Base-by-base conservation (phyloP, 2,888 invertebrate genomes). In the Drosophila macrospina region DNA sequence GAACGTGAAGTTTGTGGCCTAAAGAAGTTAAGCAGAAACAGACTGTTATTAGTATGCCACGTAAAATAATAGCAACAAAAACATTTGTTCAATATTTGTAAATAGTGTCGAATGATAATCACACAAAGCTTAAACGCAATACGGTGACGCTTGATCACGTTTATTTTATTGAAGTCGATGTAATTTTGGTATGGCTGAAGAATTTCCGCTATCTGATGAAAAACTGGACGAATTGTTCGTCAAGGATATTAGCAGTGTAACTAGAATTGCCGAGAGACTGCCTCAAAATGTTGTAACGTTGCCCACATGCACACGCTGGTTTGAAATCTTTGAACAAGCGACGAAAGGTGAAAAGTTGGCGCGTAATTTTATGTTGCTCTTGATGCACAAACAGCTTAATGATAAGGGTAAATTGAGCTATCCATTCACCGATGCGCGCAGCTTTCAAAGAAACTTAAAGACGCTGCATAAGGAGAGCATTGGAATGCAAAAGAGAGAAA, bases 1-100 rank as follows among this genome's bases (percentile, higher is more conserved):
- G 91, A 91, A 50, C 92, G 90, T 20, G 91, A 89, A 51, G 92
- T 91, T 82, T 91, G 91, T 0, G 91, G 90, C 51, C 91, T 92
- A 41, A 4, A 69, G 26, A 7, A n/a, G 16, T 4, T 10, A 34
- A 28, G 8, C 4, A 32, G n/a, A 13, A 24, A 4, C 1, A 15
- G 41, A 13, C 5, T 10, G 10, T 39, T 16, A 34, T 42, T 13
- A 54, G 41, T 13, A 32, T 5, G 54, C 41, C 39, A 51, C n/a
- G 52, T 28, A 13, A 42, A 42, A 24, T 11, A 20, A 20, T 20
- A 20, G 20, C 3, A 2, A 2, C 20, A 20, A 44, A n/a, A 47
- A 20, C 45, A 20, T 20, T 20, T 7, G 28, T 28, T 28, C 5
- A 28, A 28, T 8, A 28, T 39, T 30, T 24, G 13, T 30, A 30